Conservation (phyloP, 2,888 invertebrate genomes). For the Unio delphinus region DNA sequence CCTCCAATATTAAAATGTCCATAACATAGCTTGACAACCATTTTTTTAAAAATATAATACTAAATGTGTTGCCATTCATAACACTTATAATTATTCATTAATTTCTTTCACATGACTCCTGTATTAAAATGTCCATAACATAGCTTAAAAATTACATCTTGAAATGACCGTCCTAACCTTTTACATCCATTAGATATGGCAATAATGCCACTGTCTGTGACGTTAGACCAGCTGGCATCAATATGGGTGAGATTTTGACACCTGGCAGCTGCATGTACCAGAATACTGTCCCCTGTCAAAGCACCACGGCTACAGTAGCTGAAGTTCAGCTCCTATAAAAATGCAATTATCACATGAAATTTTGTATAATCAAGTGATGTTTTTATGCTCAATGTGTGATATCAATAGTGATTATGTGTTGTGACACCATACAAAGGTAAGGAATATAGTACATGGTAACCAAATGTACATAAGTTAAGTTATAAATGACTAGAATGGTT, state of each 20-base stretch:
- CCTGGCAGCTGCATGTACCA: slow-evolving; percentile 62
- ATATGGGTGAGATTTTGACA: slow-evolving; percentile 65
- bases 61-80: background rate
- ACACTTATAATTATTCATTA: background rate
- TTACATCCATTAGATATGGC: slow-evolving; percentile 52
- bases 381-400: no score
- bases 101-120: no score
- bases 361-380: no score
- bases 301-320: slow-evolving; percentile 64
- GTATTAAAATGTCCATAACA: background rate
- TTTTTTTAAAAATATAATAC: background rate
- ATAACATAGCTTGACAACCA: background rate
- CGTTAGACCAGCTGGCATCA: slow-evolving; percentile 67
- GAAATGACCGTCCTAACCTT: slow-evolving; percentile 35
- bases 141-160: background rate
- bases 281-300: slow-evolving; percentile 63
- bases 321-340: slow-evolving; percentile 63
- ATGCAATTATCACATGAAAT: no score
- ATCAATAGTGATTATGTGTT: no score
- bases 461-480: no score
- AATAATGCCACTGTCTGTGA: slow-evolving; percentile 61
- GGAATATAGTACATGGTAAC: no score
- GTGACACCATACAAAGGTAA: no score
- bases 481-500: no score
- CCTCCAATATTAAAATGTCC: no score